phyloP scores from a whole-genome alignment of 1,140 invertebrate genomes.

The Ceratina japonica region DNA sequence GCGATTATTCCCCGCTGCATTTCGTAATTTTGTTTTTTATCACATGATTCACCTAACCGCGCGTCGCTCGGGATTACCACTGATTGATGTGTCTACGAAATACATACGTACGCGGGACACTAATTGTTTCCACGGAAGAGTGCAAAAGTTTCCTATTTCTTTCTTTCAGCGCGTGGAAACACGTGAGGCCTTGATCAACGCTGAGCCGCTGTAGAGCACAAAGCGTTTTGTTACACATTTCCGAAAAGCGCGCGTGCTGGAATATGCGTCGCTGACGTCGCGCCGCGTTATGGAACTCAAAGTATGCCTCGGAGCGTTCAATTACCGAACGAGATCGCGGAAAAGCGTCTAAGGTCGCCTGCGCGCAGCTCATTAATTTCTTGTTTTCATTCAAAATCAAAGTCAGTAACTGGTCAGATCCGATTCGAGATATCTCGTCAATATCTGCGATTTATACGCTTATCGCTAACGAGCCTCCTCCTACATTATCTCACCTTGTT shows the following conservation, averaged over 20 bases:
- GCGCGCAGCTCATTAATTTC: background rate
- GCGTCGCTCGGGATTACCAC: conserved; percentile 11
- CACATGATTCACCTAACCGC: conserved; percentile 16
- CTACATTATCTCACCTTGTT: background rate
- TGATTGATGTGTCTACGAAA: background rate
- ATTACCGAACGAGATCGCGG: background rate
- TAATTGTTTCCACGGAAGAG: background rate
- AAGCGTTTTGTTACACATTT: background rate
- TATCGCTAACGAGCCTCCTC: background rate
- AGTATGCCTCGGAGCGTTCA: background rate
- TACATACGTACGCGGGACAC: background rate
- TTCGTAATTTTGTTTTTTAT: background rate
- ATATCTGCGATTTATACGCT: background rate
- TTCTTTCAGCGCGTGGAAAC: too few species aligned
- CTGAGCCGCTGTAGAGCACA: too few species aligned
- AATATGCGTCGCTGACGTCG: background rate
- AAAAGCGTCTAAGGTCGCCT: background rate
- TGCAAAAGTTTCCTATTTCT: background rate
- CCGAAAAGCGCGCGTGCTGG: background rate
- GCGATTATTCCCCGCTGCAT: background rate
- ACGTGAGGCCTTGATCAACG: background rate
- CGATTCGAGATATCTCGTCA: background rate
- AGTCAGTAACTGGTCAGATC: background rate
- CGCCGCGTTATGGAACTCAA: too few species aligned
- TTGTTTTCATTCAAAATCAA: background rate